Evolutionary conservation across 2,113 vertebrate species (phyloP).

Genomic region (Apus apus): DNA sequence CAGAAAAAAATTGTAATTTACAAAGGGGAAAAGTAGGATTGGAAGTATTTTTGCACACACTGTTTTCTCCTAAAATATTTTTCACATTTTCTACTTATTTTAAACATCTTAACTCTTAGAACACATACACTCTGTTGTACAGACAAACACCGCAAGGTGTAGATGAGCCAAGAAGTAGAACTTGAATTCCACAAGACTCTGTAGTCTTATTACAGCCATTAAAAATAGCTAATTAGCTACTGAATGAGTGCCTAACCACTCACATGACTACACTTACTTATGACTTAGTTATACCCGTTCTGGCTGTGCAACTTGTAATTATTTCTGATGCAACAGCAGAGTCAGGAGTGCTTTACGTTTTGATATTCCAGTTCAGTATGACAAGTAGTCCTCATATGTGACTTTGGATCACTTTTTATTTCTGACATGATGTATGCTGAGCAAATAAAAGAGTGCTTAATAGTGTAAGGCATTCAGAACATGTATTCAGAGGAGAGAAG

Average conservation of each 20-base stretch:
- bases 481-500: conserved; percentile 6
- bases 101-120: background rate
- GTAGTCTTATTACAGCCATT: background rate
- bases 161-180: background rate
- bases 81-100: background rate
- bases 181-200: background rate
- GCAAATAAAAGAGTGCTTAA: background rate
- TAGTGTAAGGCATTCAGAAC: background rate
- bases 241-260: background rate
- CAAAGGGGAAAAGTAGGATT: fast-evolving
- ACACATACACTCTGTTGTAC: background rate
- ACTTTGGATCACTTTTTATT: background rate
- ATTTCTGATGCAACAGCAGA: background rate
- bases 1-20: background rate
- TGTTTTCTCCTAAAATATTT: background rate
- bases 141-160: background rate
- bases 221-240: background rate
- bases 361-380: background rate
- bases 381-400: background rate
- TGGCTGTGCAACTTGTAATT: background rate
- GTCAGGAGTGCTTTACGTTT: background rate
- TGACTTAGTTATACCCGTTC: background rate
- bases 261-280: background rate
- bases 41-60: background rate
- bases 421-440: background rate